Evolutionary conservation across 2,797 vertebrate genomes (phyloP).

Genomic region (Sebastes baramenuke): DNA sequence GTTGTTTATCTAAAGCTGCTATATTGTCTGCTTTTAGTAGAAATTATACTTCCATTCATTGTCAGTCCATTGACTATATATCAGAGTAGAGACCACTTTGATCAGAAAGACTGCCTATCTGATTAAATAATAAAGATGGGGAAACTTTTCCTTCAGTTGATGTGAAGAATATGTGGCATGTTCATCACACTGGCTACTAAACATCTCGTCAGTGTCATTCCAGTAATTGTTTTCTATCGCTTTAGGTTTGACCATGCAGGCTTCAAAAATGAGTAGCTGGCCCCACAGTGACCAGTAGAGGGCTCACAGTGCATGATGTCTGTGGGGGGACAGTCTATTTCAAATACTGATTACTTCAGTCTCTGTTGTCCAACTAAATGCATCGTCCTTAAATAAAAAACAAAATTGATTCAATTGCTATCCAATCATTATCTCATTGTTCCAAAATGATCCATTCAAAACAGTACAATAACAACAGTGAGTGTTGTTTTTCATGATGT

Average conservation of each 20-base stretch:
- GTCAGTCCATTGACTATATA: not conserved
- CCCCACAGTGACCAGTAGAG: conserved; percentile 66
- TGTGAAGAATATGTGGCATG: not conserved
- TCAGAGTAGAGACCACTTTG: not conserved
- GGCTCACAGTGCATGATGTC: conserved; percentile 54
- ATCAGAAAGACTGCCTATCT: not conserved
- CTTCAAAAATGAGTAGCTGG: not conserved
- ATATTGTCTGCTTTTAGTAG: not conserved
- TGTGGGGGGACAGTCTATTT: not conserved
- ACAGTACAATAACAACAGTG: not conserved
- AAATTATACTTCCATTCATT: not conserved
- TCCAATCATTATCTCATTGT: not conserved
- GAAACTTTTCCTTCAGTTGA: not conserved
- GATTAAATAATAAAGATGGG: not conserved
- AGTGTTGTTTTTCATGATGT: not conserved
- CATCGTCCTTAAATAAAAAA: not conserved
- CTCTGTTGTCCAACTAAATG: not conserved
- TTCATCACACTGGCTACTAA: not conserved
- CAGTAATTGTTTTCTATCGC: not conserved
- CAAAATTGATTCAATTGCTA: not conserved
- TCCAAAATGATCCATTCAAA: not conserved
- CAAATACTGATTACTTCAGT: not conserved
- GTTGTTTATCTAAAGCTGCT: not conserved
- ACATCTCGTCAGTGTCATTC: not conserved
- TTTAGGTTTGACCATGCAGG: not conserved